Base-by-base conservation (phyloP, 2,888 invertebrate species). In the Caradrina clavipalpis region DNA sequence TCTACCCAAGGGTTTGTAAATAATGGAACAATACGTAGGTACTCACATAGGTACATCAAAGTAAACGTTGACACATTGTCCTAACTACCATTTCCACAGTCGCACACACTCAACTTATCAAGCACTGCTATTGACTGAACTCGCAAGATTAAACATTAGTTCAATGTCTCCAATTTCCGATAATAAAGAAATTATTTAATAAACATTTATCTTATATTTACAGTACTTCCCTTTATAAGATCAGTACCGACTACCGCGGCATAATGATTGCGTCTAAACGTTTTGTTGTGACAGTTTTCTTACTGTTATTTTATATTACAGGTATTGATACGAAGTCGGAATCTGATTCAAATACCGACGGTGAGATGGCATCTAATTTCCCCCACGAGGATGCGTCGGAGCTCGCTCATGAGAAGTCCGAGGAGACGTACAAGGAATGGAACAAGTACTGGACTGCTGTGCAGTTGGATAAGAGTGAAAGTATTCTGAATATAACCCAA, bases 361-460 rank as follows among this genome's bases (percentile, higher is more conserved):
- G 87, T 13, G 93, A 93, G 67, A 91, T 92, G 92, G 72, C 89
- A 3, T 58, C 84, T 2, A 87, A 70, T 56, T 91, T 87, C 73
- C 91, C 91, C 0, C 92, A 93, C 81, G 93, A 93, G 45, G 91
- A 94, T 77, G 92, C 92, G 0, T 76, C 86, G 0, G 80, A 90
- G 51, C 85, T 96, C 1, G 95, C 79, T 8, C 86, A 81, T 7
- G 95, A 95, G 58, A 94, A 93, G 77, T 93, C 95, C 0, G 94
- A 95, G 63, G 94, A 94, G 69, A 86, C 86, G 0, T 94, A 89
- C 80, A 89, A 89, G 57, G 92, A 93, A 50, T 96, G 95, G 95
- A 82, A 88, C 39, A 90, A 88, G 42, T 95, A 91, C 77, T 96
- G 95, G 95, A 84, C 82, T 7, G 67, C 87, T 1, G 89, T 90